These are phyloP conservation scores for Nineta flava DNA, from an alignment of 2,888 invertebrate species.

Conservation along the genomic window DNA sequence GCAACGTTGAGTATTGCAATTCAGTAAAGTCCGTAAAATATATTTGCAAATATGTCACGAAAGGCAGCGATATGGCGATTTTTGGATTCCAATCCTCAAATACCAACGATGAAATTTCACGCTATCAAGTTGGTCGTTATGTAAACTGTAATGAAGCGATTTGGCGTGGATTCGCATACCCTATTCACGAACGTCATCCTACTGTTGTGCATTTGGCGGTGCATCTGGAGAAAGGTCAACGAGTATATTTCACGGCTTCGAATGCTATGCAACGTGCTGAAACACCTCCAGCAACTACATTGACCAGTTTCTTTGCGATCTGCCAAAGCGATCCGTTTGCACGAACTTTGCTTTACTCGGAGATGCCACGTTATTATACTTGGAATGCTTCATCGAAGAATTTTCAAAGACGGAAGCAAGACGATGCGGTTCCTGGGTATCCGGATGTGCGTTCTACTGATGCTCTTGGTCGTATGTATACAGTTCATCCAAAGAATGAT, in stretches of 20 bases:
- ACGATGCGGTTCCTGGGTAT: conserved; percentile 12
- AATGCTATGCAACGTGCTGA: conserved; percentile 10
- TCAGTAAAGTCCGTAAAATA: conserved; percentile 19
- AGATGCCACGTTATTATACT: conserved; percentile 20
- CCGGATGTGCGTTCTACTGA: conserved; percentile 12
- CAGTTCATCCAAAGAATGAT: conserved; percentile 17
- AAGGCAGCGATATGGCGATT: conserved; percentile 14
- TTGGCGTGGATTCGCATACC: conserved; percentile 10
- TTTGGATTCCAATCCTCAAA: conserved; percentile 10
- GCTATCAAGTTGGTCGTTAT: conserved; percentile 14
- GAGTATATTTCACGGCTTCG: conserved; percentile 13
- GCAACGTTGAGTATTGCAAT: conserved; percentile 18
- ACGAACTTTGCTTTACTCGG: conserved; percentile 19
- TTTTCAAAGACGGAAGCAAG: conserved; percentile 19
- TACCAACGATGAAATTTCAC: too few species aligned
- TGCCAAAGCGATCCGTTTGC: conserved; percentile 15
- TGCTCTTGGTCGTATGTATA: conserved; percentile 17
- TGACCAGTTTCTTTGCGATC: conserved; percentile 12
- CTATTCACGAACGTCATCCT: conserved; percentile 5
- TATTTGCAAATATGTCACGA: conserved; percentile 20
- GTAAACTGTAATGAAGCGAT: conserved; percentile 14
- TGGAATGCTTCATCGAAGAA: conserved; percentile 19
- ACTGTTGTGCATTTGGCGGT: conserved; percentile 11
- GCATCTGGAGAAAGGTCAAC: conserved; percentile 13
- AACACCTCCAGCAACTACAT: conserved; percentile 12